phyloP scores from a whole-genome alignment of 2,888 invertebrate species.

The Cosmopolites sordidus region DNA sequence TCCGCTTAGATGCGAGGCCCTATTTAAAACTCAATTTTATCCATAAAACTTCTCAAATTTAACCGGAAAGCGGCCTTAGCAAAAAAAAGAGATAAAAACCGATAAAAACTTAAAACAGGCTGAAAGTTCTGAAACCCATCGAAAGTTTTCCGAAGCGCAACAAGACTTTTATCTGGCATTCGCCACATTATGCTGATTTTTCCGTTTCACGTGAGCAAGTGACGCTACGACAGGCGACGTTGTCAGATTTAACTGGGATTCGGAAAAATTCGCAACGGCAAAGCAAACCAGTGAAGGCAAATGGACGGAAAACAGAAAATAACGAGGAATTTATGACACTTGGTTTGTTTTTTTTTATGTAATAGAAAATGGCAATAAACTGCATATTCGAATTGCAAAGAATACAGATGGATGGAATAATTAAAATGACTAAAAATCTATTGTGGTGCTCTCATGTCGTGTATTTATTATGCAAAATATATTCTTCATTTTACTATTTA shows the following conservation, averaged over 20 bases:
- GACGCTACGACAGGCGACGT: not conserved
- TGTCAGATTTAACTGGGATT: not conserved
- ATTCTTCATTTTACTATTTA: too few relatives aligned
- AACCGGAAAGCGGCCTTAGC: slow-evolving; percentile 8
- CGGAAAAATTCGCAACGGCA: too few relatives aligned
- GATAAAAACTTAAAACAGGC: slow-evolving; percentile 23
- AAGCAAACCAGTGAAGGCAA: too few relatives aligned
- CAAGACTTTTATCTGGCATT: slow-evolving; percentile 26
- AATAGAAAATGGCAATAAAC: too few relatives aligned
- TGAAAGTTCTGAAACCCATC: slow-evolving; percentile 23
- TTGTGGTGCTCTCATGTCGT: too few relatives aligned
- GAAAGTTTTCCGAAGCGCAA: slow-evolving; percentile 25
- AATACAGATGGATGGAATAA: too few relatives aligned
- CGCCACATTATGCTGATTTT: slow-evolving; percentile 33
- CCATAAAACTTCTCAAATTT: slow-evolving; percentile 20
- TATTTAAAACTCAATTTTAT: slow-evolving; percentile 24
- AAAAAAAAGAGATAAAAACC: slow-evolving; percentile 21
- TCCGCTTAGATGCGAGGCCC: slow-evolving; percentile 13
- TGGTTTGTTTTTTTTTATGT: too few relatives aligned
- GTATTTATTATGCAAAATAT: too few relatives aligned
- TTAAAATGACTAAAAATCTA: too few relatives aligned
- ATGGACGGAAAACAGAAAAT: too few relatives aligned
- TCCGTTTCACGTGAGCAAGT: slow-evolving; percentile 23
- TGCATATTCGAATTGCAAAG: too few relatives aligned
- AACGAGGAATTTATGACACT: too few relatives aligned